Conservation (phyloP, 2,113 vertebrate species). For the Isichthys henryi region DNA sequence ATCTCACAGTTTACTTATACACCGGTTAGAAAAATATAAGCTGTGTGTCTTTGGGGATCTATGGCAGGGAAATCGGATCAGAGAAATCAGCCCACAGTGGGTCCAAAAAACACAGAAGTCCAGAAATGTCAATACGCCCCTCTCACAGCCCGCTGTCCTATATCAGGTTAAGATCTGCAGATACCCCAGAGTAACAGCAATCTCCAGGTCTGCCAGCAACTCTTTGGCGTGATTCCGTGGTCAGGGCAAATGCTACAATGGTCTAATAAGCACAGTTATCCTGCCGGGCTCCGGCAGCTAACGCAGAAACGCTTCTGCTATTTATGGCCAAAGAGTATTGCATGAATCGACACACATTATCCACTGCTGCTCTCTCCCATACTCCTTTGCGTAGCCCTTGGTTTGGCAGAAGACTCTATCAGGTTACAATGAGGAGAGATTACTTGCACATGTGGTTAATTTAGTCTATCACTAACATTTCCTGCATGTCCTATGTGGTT, state of each 20-base stretch:
- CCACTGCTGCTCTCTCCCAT: slow-evolving; percentile 19
- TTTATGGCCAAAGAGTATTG: slow-evolving; percentile 44
- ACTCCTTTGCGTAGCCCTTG: slow-evolving; percentile 25
- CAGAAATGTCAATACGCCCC: slow-evolving; percentile 70
- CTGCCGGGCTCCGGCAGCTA: slow-evolving; percentile 34
- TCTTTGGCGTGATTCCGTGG: slow-evolving; percentile 16
- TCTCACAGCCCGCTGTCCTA: slow-evolving; percentile 46
- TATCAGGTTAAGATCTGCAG: slow-evolving; percentile 29
- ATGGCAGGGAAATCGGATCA: slow-evolving; percentile 80
- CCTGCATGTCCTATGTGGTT: not conserved
- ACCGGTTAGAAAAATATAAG: slow-evolving; percentile 83
- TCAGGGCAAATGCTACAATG: slow-evolving; percentile 22
- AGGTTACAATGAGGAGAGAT: not conserved
- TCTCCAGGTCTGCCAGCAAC: slow-evolving; percentile 46
- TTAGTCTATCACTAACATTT: not conserved
- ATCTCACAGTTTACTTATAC: slow-evolving; percentile 81
- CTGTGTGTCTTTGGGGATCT: slow-evolving; percentile 72
- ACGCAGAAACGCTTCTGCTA: slow-evolving; percentile 56
- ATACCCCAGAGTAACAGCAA: slow-evolving; percentile 36
- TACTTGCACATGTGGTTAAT: slow-evolving; percentile 8
- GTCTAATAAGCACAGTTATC: not conserved
- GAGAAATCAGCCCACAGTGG: slow-evolving; percentile 67
- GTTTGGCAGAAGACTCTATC: not conserved
- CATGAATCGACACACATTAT: slow-evolving; percentile 41
- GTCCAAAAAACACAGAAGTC: slow-evolving; percentile 68